Evolutionary conservation across 2,113 vertebrate genomes (phyloP).

Genomic region (Xenus cinereus): DNA sequence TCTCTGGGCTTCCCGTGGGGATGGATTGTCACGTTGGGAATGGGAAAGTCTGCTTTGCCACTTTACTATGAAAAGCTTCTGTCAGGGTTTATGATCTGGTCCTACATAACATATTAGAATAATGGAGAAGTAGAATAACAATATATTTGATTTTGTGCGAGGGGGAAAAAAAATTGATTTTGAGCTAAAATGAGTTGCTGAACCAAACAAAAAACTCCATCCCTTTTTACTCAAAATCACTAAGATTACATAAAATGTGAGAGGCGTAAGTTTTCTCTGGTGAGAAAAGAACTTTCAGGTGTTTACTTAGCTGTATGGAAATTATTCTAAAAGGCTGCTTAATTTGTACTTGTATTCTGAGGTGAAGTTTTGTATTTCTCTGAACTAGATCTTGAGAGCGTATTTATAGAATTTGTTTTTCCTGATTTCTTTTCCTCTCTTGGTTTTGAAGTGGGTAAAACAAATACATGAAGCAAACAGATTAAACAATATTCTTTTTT

Average conservation of each 20-base stretch:
- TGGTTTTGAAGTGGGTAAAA: not conserved
- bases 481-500: not conserved
- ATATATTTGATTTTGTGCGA: not conserved
- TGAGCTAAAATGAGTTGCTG: not conserved
- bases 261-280: not conserved
- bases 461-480: not conserved
- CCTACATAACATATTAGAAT: not conserved
- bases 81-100: not conserved
- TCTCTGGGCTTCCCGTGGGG: rapidly evolving
- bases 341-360: not conserved
- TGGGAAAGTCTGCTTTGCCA: not conserved
- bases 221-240: not conserved
- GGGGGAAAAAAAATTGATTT: not conserved
- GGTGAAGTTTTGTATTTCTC: not conserved
- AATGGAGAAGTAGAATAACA: not conserved
- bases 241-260: not conserved
- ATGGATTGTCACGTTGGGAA: not conserved
- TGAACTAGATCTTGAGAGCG: not conserved
- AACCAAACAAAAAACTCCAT: not conserved
- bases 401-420: not conserved
- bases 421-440: not conserved
- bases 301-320: not conserved
- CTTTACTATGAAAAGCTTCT: not conserved
- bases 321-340: not conserved
- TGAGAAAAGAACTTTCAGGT: not conserved